Evolutionary conservation across 2,113 vertebrate species (phyloP), one percentile per base, ranked within the genome.

Genomic region (Gopherus evgoodei): DNA sequence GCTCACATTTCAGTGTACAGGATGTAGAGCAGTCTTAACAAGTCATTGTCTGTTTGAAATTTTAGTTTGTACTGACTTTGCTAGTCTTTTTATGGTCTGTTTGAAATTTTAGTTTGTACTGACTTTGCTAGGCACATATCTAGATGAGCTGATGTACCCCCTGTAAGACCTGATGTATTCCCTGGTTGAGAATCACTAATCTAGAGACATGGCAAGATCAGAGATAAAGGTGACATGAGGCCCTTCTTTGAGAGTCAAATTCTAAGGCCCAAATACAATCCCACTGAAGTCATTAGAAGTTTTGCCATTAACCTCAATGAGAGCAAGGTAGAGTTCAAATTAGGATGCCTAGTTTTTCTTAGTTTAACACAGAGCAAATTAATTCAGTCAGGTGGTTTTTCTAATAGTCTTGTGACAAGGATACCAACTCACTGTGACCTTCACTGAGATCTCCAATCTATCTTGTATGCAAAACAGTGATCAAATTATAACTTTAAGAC

Each of bases 301-400:
- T 53, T 69, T 89, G 8, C 17, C 56, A 56, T 2, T 62, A 17
- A 38, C 42, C 4, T 69, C 47, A 17, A 14, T 24, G 50, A 59
- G 83, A 91, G 47, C 4, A 53, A 11, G 2, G 4, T 11, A 19
- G 89, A 69, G 86, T 31, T 31, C 42, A 81, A 56, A 11, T 89
- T 56, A 57, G 0, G 0, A 81, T 5, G 65, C 4, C 7, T 8
- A 62, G 9, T 4, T 25, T 47, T 84, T 81, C 27, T 75, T 44
- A 90, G 69, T 10, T 90, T 86, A 21, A 75, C 31, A 19, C 42
- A 52, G 53, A 65, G 47, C 1, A 92, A 1, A 49, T 25, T 31
- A 2, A 65, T 82, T 87, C 25, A 76, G 24, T 81, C 16, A 8
- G 47, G 52, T 78, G 2, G 16, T 21, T 75, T 75, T 38, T 85